A percentile compares a stretch with the other conserved stretches of the same genome.
phyloP scores from a whole-genome alignment of 64 coral and sea anemone genomes.

The Stylophora pistillata region DNA sequence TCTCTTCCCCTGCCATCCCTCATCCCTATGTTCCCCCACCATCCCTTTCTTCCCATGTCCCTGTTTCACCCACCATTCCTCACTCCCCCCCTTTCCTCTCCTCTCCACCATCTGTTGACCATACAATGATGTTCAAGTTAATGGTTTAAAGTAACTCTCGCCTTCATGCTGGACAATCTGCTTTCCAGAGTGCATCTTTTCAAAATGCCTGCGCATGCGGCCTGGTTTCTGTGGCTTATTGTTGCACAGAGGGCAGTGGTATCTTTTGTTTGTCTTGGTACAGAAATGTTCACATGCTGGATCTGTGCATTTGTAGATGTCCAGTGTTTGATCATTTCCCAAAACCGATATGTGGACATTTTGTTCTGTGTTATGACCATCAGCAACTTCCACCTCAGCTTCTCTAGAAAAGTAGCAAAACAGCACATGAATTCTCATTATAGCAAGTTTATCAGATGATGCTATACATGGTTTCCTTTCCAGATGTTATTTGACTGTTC shows the following conservation, averaged over 20 bases:
- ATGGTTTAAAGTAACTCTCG: neutral
- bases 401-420: neutral
- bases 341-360: constrained; percentile 77
- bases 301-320: constrained; percentile 78
- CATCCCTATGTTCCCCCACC: too few species aligned
- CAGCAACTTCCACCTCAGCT: constrained; percentile 34
- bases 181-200: constrained; percentile 81
- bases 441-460: neutral
- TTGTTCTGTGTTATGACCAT: constrained; percentile 18
- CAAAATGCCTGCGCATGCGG: constrained; percentile 90
- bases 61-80: too few species aligned
- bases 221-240: constrained; percentile 95
- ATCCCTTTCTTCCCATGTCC: too few species aligned
- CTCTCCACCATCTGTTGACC: too few species aligned
- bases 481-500: too few species aligned
- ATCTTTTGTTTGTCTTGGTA: constrained; percentile 77
- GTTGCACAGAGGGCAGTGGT: constrained; percentile 91
- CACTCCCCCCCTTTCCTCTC: too few species aligned
- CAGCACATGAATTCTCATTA: neutral
- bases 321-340: constrained; percentile 46
- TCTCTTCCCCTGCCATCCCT: too few species aligned
- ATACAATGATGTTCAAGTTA: too few species aligned
- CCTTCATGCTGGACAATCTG: constrained; percentile 87
- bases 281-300: constrained; percentile 68
- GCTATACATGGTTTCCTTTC: neutral